Percentiles rank a stretch among this genome's conserved stretches.
phyloP scores from a whole-genome alignment of 2,888 invertebrate species.

The Ferrisia virgata region DNA sequence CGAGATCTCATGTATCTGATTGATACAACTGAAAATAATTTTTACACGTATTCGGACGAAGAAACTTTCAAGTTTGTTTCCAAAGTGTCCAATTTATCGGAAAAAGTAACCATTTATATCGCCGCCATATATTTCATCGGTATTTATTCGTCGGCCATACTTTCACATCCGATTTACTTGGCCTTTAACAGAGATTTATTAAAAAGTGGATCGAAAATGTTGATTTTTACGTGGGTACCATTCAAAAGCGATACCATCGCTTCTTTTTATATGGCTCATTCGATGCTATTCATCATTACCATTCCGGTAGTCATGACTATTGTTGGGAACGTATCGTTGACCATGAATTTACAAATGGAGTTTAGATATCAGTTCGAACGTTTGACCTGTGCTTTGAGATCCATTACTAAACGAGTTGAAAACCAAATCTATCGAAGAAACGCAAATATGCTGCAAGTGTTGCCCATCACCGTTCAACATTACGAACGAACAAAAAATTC shows the following conservation, averaged over 20 bases:
- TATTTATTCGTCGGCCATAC: slow-evolving; percentile 7
- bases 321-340: neutral
- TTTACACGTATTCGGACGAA: slow-evolving; percentile 30
- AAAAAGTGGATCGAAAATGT: neutral
- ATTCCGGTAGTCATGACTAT: neutral
- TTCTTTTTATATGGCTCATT: slow-evolving; percentile 5
- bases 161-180: slow-evolving; percentile 24
- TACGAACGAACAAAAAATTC: neutral
- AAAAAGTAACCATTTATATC: neutral
- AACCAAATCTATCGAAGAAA: neutral
- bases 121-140: neutral
- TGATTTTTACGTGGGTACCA: slow-evolving; percentile 26
- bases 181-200: slow-evolving; percentile 8
- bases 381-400: neutral
- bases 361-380: slow-evolving; percentile 30
- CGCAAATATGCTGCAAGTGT: neutral
- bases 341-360: slow-evolving; percentile 4
- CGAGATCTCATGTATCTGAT: neutral
- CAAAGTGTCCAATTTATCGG: neutral
- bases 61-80: neutral
- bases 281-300: neutral
- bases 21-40: neutral
- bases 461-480: neutral
- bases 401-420: neutral
- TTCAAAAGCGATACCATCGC: slow-evolving; percentile 11